phyloP scores from a whole-genome alignment of 1,140 invertebrate genomes.

The Lucilia cuprina region DNA sequence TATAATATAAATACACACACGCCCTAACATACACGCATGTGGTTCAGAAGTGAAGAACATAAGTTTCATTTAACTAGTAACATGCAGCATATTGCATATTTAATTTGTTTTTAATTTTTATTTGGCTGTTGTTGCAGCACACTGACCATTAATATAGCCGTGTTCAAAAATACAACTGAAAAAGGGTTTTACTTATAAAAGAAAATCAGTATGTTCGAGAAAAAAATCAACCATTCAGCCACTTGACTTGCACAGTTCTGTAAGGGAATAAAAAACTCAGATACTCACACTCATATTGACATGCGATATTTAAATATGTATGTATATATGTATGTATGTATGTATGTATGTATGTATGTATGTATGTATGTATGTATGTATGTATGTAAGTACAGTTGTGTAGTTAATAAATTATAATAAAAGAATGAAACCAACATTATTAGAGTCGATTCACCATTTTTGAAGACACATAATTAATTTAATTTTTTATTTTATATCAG shows the following conservation, averaged over 20 bases:
- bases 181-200: neutral
- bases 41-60: neutral
- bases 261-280: neutral
- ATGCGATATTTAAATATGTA: neutral
- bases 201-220: neutral
- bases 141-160: neutral
- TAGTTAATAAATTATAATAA: too few species aligned
- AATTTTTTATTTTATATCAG: too few species aligned
- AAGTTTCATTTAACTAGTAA: slow-evolving; percentile 18
- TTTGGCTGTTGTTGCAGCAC: neutral
- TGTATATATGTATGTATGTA: neutral
- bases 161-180: neutral
- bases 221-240: neutral
- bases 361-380: too few species aligned
- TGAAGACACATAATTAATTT: too few species aligned
- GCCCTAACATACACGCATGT: neutral
- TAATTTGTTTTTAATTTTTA: slow-evolving; percentile 30
- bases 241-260: neutral
- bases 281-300: too few species aligned
- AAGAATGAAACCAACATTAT: too few species aligned
- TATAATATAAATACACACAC: neutral
- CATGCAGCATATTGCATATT: slow-evolving; percentile 32
- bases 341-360: too few species aligned
- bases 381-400: too few species aligned
- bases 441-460: too few species aligned